Evolutionary conservation across 1,140 invertebrate genomes (phyloP).

Genomic region (Bathynomus jamesi): DNA sequence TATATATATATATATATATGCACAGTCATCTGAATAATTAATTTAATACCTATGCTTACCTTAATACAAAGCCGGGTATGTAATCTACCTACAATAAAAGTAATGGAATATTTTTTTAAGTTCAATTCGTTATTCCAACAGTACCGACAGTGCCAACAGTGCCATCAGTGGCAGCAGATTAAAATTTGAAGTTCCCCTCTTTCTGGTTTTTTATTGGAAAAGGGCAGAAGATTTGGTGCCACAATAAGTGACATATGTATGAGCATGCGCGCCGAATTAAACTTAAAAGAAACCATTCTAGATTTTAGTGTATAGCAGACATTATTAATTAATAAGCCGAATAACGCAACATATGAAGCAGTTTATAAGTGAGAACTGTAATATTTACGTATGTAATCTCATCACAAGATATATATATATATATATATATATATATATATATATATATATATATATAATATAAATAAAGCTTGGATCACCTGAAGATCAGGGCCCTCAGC

Average conservation of each 20-base stretch:
- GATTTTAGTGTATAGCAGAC: not conserved
- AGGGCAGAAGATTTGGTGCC: not conserved
- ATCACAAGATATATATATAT: not conserved
- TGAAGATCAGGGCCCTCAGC: not conserved
- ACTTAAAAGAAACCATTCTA: not conserved
- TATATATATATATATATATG: constrained; percentile 12
- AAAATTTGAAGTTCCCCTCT: not conserved
- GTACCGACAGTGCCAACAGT: not conserved
- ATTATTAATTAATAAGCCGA: too few relatives aligned
- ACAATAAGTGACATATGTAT: not conserved
- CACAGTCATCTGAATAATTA: not conserved
- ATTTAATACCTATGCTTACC: not conserved
- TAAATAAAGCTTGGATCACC: not conserved
- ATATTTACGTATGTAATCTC: not conserved
- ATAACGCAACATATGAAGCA: not conserved
- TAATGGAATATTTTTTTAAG: not conserved
- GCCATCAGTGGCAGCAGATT: not conserved
- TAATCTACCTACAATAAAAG: too few relatives aligned
- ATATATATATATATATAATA: not conserved
- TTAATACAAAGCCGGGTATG: not conserved
- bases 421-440: not conserved
- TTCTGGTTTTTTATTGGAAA: not conserved
- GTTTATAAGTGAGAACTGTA: not conserved
- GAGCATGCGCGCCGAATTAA: not conserved
- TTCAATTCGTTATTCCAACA: not conserved